Base-by-base conservation (phyloP, 1,140 invertebrate genomes). In the Prorops nasuta region DNA sequence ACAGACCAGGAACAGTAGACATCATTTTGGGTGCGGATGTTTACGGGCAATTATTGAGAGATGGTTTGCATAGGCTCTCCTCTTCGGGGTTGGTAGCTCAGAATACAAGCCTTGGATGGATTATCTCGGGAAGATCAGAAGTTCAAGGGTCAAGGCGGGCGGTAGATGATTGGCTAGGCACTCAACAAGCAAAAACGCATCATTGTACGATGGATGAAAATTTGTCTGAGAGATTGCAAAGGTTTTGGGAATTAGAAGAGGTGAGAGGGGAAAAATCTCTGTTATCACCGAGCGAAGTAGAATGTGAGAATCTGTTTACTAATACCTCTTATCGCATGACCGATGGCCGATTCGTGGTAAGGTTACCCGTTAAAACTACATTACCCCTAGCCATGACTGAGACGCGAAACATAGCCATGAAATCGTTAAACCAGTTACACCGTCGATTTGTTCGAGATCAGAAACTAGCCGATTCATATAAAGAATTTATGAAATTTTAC, bases 401-500 rank as follows among this genome's bases (percentile, higher is more conserved):
- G 6, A 28, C 12, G 24, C 24, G 24, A 7, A 12, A 28, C 6
- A 28, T 12, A 12, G 24, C 24, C 24, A 6, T 28, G 6, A 28
- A 28, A 28, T 7, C 24, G 6, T 12, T 28, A 7, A 28, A 6
- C 6, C 12, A 6, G 6, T 6, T 28, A 6, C 24, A 12, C 6
- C 6, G 24, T 6, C 6, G 24, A 28, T 12, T 28, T 6, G 24
- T 7, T 12, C 24, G 24, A 12, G 24, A 28, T 28, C 12, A 7
- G 24, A 28, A 6, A 7, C 24, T 28, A 12, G 6, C 24, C 12
- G 24, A 28, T 7, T 12, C 6, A 28, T 28, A 28, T 12, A 7
- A 6, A 7, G 12, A 28, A 28, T 51, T 51, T 19, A 46, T 64
- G 15, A 14, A 38, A 20, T 52, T 53, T 14, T 64, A 60, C 32